Evolutionary conservation across 1,140 invertebrate genomes (phyloP).

Genomic region (Heliothis virescens): DNA sequence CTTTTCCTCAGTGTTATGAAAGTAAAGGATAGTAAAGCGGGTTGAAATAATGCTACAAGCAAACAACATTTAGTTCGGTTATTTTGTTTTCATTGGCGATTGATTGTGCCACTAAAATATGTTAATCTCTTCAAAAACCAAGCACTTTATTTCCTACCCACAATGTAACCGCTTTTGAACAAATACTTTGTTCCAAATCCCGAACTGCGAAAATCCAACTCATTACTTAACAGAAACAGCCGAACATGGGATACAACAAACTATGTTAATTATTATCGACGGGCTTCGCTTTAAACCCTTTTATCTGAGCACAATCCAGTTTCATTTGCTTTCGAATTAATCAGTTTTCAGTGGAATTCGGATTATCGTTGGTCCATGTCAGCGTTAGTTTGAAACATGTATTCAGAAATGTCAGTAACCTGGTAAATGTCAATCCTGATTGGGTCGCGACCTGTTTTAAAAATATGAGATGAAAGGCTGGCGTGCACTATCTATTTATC

Average conservation of each 20-base stretch:
- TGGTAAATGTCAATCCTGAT: not conserved
- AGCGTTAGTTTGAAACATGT: not conserved
- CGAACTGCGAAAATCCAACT: not conserved
- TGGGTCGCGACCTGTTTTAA: not conserved
- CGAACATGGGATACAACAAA: not conserved
- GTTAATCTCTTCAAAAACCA: no score
- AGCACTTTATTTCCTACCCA: no score
- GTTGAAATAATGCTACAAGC: not conserved
- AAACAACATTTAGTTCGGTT: not conserved
- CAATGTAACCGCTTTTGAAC: no score
- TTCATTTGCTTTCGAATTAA: not conserved
- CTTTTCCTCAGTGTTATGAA: not conserved
- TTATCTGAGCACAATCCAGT: constrained; percentile 2
- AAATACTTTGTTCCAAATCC: not conserved
- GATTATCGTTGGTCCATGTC: not conserved
- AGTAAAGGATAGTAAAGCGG: not conserved
- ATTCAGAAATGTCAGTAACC: not conserved
- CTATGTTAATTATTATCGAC: not conserved
- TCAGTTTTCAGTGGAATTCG: not conserved
- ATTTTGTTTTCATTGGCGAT: not conserved
- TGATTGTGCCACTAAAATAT: no score
- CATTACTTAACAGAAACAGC: not conserved
- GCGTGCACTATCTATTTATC: not conserved
- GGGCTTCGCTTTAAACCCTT: not conserved
- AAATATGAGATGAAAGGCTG: not conserved